Conservation (phyloP, 2,888 invertebrate genomes). For the Selenia dentaria region DNA sequence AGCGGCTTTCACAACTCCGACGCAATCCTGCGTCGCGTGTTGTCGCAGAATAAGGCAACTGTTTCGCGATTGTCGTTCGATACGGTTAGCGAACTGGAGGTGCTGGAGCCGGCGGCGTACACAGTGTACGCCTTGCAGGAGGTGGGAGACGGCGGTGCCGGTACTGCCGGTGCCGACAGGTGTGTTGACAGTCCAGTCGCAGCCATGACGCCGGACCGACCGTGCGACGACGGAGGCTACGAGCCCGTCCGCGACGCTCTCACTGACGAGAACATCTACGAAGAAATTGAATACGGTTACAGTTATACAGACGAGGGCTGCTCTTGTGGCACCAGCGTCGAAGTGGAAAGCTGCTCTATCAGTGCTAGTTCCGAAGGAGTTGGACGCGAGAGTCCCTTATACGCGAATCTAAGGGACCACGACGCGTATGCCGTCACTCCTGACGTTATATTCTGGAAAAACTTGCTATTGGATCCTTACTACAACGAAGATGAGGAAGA, state of each 20-base stretch:
- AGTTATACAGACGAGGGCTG: slow-evolving; percentile 76
- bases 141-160: slow-evolving; percentile 65
- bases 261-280: slow-evolving; percentile 78
- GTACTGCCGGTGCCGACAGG: too few relatives aligned
- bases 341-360: slow-evolving; percentile 74
- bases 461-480: slow-evolving; percentile 72
- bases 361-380: slow-evolving; percentile 75
- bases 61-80: slow-evolving; percentile 71
- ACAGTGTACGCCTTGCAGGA: slow-evolving; percentile 70
- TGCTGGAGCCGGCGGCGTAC: slow-evolving; percentile 58
- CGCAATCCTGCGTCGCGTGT: slow-evolving; percentile 61
- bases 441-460: slow-evolving; percentile 83
- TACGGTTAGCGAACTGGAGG: slow-evolving; percentile 57
- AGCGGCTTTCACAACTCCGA: slow-evolving; percentile 77
- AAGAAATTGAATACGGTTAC: slow-evolving; percentile 72
- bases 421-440: slow-evolving; percentile 76
- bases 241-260: slow-evolving; percentile 76
- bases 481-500: slow-evolving; percentile 84
- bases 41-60: slow-evolving; percentile 67
- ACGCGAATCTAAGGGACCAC: slow-evolving; percentile 75
- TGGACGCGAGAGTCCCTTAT: slow-evolving; percentile 73
- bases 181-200: slow-evolving; percentile 61
- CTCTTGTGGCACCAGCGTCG: slow-evolving; percentile 76
- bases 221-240: slow-evolving; percentile 75
- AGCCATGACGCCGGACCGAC: slow-evolving; percentile 73